phyloP scores from a whole-genome alignment of 2,797 vertebrate genomes.

The Alca torda region DNA sequence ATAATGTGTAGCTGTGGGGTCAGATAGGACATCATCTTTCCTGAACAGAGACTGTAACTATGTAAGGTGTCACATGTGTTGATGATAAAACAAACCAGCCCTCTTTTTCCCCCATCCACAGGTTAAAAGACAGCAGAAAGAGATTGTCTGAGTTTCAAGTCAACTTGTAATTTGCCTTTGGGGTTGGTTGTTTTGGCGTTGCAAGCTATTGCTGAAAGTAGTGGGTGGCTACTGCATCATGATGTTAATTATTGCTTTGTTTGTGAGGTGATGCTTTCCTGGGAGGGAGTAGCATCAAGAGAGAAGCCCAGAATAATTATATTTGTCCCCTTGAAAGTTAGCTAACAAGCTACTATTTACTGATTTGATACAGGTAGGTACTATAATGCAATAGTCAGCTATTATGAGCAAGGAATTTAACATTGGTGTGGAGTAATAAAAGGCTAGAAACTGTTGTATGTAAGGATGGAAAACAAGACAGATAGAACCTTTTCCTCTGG shows the following conservation, averaged over 20 bases:
- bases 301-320: not conserved
- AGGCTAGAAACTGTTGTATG: not conserved
- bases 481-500: not conserved
- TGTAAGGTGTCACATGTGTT: not conserved
- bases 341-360: not conserved
- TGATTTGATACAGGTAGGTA: not conserved
- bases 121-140: not conserved
- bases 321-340: not conserved
- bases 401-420: not conserved
- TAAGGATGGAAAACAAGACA: not conserved
- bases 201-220: not conserved
- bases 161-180: not conserved
- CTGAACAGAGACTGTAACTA: not conserved
- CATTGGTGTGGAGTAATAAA: not conserved
- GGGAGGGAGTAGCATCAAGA: not conserved
- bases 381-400: not conserved
- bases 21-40: not conserved
- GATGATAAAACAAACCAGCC: not conserved
- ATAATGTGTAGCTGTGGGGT: not conserved
- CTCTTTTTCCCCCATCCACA: not conserved
- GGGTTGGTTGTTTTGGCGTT: not conserved
- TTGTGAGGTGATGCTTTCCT: conserved; percentile 10
- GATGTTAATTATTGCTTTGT: conserved; percentile 26
- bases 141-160: not conserved
- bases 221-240: not conserved